Base-by-base conservation (phyloP, 2,888 invertebrate species). In the Spodoptera littoralis region DNA sequence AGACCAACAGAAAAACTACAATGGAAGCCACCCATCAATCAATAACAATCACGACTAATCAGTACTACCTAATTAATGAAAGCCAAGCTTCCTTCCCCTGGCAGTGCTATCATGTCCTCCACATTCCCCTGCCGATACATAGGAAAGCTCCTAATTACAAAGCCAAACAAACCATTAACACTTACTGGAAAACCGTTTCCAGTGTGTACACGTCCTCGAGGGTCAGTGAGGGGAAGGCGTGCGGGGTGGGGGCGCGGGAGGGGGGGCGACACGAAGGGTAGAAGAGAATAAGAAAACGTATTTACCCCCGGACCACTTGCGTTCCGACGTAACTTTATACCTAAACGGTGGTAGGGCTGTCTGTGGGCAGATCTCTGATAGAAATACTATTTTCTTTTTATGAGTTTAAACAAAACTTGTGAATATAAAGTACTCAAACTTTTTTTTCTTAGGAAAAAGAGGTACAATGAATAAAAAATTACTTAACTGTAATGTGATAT, bases 271-370 rank as follows among this genome's bases (percentile, higher is more conserved):
- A 36, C 36, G 36, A 36, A 36, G 36, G 36, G 36, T 36, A 36
- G 36, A 36, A 36, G 65, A 68, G 73, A 86, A 88, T 90, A 89
- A 90, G 89, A 88, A 89, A 90, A 85, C 89, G 89, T 90, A 89
- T 92, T 90, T 89, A 85, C 89, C 83, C 66, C 81, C 79, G 85
- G 81, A 86, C 88, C 90, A 88, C 89, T 90, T 86, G 90, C 84
- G 83, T 83, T 83, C 81, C 84, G 84, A 79, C 77, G 85, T 88
- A 86, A 89, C 89, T 87, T 90, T 90, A 90, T 86, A 90, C 88
- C 83, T 85, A 84, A 84, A 85, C 77, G 81, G 53, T 56, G 49
- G 41, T 80, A 92, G 91, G 92, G 92, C 60, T 91, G 89, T 0
- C 76, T 42, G 12, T 24, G 41, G n/a, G n/a, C n/a, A n/a, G n/a